phyloP scores from a whole-genome alignment of 2,888 invertebrate species.

The Panopea generosa region DNA sequence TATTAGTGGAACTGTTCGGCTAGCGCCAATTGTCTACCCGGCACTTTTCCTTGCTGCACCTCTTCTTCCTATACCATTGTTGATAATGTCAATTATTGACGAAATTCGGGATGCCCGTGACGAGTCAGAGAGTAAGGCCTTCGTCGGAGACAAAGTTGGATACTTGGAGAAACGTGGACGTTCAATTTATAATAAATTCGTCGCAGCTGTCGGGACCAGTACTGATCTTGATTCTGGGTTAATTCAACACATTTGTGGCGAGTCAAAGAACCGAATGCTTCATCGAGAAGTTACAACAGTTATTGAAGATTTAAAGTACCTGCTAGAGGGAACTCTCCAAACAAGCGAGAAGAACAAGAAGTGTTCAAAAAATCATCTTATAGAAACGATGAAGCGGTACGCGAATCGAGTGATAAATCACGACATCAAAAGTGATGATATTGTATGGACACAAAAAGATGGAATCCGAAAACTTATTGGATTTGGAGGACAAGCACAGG shows the following conservation, averaged over 20 bases:
- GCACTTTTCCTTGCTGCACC: slow-evolving; percentile 30
- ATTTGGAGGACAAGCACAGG: slow-evolving; percentile 10
- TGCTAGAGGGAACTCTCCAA: not conserved
- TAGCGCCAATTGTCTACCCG: slow-evolving; percentile 22
- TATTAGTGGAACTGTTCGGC: slow-evolving; percentile 13
- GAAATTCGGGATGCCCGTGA: slow-evolving; percentile 24
- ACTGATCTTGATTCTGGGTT: slow-evolving; percentile 3
- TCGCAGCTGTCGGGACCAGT: too few relatives aligned
- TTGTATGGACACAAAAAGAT: slow-evolving; percentile 4
- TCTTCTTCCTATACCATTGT: slow-evolving; percentile 21
- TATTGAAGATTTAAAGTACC: not conserved
- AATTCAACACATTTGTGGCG: slow-evolving; percentile 11
- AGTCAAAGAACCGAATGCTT: slow-evolving; percentile 14
- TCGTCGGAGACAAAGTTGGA: slow-evolving; percentile 3
- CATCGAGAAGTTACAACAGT: slow-evolving; percentile 2
- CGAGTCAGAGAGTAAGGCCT: slow-evolving; percentile 14
- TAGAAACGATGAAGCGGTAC: slow-evolving; percentile 20
- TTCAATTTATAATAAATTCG: too few relatives aligned
- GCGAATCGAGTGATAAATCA: slow-evolving; percentile 5
- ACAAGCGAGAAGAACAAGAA: not conserved
- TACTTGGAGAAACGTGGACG: slow-evolving; percentile 10
- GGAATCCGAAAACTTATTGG: slow-evolving; percentile 4
- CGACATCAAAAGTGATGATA: not conserved
- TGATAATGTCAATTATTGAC: slow-evolving; percentile 19
- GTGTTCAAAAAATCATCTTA: slow-evolving; percentile 1